A percentile compares a stretch with the other conserved stretches of the same genome.
Conservation (phyloP, 1,140 invertebrate species). For the Achroia grisella region DNA sequence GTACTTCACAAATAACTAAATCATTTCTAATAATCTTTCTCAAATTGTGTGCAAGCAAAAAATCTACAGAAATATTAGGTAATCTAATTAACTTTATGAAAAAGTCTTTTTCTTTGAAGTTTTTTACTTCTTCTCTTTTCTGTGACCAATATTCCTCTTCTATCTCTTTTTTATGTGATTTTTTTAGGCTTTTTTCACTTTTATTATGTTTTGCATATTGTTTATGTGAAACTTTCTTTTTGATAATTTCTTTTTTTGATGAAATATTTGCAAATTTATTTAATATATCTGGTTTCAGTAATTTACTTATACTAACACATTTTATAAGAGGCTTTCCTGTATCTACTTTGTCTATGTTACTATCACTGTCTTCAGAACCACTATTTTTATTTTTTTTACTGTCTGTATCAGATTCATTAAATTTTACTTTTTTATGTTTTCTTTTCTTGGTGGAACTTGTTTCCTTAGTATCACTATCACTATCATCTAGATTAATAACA, state of each 20-base stretch:
- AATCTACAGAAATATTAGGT: conserved; percentile 32
- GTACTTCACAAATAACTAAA: conserved; percentile 23
- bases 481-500: not conserved
- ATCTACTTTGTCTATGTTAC: conserved; percentile 6
- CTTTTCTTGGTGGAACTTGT: not conserved
- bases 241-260: conserved; percentile 9
- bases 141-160: conserved; percentile 26
- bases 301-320: conserved; percentile 53
- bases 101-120: conserved; percentile 45
- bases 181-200: conserved; percentile 4
- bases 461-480: too few relatives aligned
- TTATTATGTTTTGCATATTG: conserved; percentile 10
- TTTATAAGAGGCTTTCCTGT: conserved; percentile 38
- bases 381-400: not conserved
- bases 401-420: conserved; percentile 1
- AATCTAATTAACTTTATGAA: conserved; percentile 30
- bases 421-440: conserved; percentile 2
- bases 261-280: conserved; percentile 9
- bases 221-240: conserved; percentile 6
- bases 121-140: conserved; percentile 38
- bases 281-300: conserved; percentile 37
- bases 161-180: conserved; percentile 8
- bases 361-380: not conserved
- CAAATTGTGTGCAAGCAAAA: conserved; percentile 32
- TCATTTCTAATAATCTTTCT: conserved; percentile 35